A percentile compares a stretch with the other conserved stretches of the same genome.
phyloP scores from a whole-genome alignment of 2,888 invertebrate species.

The Drosophila incognita region DNA sequence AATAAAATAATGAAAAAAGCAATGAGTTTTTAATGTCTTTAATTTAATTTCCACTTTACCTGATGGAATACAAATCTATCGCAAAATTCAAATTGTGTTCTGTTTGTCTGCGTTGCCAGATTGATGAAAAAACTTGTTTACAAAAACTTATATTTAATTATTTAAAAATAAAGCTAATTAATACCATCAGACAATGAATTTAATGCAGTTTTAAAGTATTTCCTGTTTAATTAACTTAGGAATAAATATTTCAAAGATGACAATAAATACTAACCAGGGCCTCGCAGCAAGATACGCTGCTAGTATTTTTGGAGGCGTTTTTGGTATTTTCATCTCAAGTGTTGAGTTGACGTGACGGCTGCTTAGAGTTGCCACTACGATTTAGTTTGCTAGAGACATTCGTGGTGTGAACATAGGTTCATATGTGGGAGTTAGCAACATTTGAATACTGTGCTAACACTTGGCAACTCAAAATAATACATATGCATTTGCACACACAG shows the following conservation, averaged over 20 bases:
- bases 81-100: neutral
- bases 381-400: slow-evolving; percentile 59
- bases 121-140: neutral
- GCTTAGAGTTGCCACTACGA: slow-evolving; percentile 50
- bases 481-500: slow-evolving; percentile 35
- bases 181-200: neutral
- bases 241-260: neutral
- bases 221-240: neutral
- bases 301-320: slow-evolving; percentile 45
- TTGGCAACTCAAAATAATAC: slow-evolving; percentile 57
- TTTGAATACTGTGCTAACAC: slow-evolving; percentile 54
- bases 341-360: slow-evolving; percentile 10
- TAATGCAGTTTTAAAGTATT: neutral
- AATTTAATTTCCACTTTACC: neutral
- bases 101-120: neutral
- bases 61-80: neutral
- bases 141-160: neutral
- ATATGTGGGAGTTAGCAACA: slow-evolving; percentile 55
- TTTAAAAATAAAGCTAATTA: neutral
- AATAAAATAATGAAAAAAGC: neutral
- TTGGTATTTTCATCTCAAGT: slow-evolving; percentile 44
- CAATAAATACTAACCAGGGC: slow-evolving; percentile 6
- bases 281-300: neutral
- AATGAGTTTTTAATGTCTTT: neutral
- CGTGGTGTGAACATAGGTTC: slow-evolving; percentile 52